Conservation (phyloP, 2,888 invertebrate genomes). For the Aphodius sticticus region DNA sequence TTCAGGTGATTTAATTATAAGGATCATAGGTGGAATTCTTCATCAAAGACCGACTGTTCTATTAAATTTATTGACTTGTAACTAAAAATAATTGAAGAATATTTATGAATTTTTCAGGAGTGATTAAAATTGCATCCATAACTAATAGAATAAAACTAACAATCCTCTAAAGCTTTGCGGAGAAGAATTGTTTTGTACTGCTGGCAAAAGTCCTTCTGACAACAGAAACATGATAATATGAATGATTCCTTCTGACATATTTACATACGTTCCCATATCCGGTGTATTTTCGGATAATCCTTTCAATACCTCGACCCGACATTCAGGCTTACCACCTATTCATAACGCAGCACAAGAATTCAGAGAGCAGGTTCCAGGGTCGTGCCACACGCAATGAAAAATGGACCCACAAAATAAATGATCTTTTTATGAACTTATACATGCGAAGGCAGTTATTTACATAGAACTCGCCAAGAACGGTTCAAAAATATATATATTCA, state of each 20-base stretch:
- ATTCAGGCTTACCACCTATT: not conserved
- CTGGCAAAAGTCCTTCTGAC: too few relatives aligned
- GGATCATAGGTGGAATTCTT: too few relatives aligned
- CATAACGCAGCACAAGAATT: not conserved
- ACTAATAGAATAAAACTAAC: too few relatives aligned
- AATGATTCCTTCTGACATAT: not conserved
- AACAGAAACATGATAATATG: too few relatives aligned
- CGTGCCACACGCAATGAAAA: not conserved
- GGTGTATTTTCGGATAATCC: not conserved
- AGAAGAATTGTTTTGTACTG: too few relatives aligned
- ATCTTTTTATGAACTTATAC: constrained; percentile 4
- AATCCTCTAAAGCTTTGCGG: too few relatives aligned
- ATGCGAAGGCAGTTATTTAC: not conserved
- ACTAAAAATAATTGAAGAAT: too few relatives aligned
- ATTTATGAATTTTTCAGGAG: too few relatives aligned
- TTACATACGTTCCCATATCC: not conserved
- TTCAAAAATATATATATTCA: not conserved
- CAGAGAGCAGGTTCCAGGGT: not conserved
- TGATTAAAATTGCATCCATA: too few relatives aligned
- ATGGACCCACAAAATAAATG: not conserved
- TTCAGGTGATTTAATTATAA: too few relatives aligned
- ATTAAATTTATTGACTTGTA: too few relatives aligned
- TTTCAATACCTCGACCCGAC: not conserved
- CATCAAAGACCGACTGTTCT: too few relatives aligned
- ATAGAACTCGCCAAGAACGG: not conserved